Evolutionary conservation across 2,888 invertebrate species (phyloP), one percentile per base, ranked within the genome.

Genomic region (Dryocosmus kuriphilus): DNA sequence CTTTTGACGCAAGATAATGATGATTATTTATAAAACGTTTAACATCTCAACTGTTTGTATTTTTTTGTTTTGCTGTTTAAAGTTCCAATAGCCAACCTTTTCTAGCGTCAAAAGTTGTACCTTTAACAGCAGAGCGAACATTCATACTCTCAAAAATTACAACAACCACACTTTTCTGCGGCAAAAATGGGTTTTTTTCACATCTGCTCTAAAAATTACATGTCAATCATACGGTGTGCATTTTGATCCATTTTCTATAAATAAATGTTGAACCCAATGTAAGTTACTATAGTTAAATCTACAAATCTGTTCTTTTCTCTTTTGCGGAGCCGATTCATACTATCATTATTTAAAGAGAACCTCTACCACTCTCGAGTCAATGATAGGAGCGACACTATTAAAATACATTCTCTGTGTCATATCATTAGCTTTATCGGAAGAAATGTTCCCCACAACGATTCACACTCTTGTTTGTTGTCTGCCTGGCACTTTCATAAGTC

Each of bases 391-490:
- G 19, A 71, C 71, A 71, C 30, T 30, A 71, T 71, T 71, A 71
- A 32, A 71, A 71, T 71, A 71, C 71, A 71, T 51, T 71, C 71
- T 32, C 32, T 71, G 71, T 71, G 71, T 71, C 67, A 67, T 67
- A 67, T 67, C 67, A 67, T 67, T 67, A 67, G 67, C 67, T 67
- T 71, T 71, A 71, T 71, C 71, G 9, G 32, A 24, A 51, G 51
- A n/a, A 71, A 51, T 32, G 51, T 51, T 71, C 71, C 30, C 30
- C 51, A 51, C 71, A 71, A 71, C 71, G 71, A 71, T 71, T 51
- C 71, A 71, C 71, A 71, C 71, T 71, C 71, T 71, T 51, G 71
- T 71, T 71, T 27, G 46, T 67, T 67, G 67, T 41, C 67, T 71
- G 51, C 11, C 30, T 51, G 71, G 30, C 71, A 71, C 71, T 71